Evolutionary conservation across 1,140 invertebrate genomes (phyloP).

Genomic region (Hormaphis cornu): DNA sequence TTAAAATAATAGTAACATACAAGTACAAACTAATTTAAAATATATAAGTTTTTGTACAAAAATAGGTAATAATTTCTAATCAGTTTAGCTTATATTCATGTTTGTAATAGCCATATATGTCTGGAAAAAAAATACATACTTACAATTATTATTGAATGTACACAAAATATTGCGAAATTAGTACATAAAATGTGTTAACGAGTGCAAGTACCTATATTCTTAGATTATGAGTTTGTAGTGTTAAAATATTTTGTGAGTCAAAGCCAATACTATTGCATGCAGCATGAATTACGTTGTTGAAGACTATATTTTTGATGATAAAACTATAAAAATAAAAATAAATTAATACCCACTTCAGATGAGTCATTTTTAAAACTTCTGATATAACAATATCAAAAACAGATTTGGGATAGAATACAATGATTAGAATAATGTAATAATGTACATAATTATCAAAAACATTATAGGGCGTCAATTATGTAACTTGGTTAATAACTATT

Average conservation of each 20-base stretch:
- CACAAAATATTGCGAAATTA: background rate
- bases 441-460: no score
- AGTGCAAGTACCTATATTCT: constrained; percentile 1
- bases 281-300: background rate
- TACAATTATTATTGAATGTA: background rate
- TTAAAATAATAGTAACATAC: background rate
- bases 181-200: background rate
- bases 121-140: background rate
- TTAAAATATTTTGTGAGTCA: constrained; percentile 7
- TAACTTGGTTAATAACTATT: no score
- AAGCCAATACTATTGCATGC: background rate
- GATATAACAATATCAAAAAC: background rate
- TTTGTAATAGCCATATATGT: background rate
- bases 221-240: background rate
- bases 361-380: background rate
- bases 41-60: background rate
- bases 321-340: constrained; percentile 3
- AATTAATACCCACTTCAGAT: background rate
- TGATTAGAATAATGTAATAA: no score
- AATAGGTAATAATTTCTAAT: no score
- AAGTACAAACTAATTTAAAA: background rate
- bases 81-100: background rate
- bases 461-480: no score
- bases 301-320: constrained; percentile 11
- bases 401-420: no score